phyloP scores from a whole-genome alignment of 2,888 invertebrate species.

The Agonopterix heracliana region DNA sequence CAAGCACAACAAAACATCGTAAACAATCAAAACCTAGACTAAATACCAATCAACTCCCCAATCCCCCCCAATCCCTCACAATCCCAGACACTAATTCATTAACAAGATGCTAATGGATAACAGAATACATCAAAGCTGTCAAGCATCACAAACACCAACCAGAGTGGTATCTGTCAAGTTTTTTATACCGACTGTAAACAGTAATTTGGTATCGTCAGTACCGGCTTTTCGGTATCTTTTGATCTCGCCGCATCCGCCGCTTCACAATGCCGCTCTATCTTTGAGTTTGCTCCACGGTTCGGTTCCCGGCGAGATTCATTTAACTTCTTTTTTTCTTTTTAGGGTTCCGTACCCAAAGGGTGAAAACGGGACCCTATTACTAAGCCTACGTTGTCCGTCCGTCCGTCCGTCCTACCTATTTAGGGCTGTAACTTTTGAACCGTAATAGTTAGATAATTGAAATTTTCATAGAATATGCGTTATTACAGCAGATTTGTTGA shows the following conservation, averaged over 20 bases:
- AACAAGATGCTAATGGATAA: conserved; percentile 14
- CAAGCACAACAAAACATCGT: too few species aligned
- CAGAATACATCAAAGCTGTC: conserved; percentile 17
- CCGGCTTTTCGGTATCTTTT: conserved; percentile 28
- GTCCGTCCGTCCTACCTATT: too few species aligned
- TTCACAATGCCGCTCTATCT: conserved; percentile 50
- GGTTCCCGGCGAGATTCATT: conserved; percentile 8
- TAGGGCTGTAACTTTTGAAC: too few species aligned
- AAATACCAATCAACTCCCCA: too few species aligned
- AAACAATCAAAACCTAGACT: too few species aligned
- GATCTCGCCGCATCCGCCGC: conserved; percentile 66
- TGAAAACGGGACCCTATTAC: too few species aligned
- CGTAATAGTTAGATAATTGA: too few species aligned
- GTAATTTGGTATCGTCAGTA: conserved; percentile 44
- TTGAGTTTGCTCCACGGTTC: conserved; percentile 15
- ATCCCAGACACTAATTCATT: conserved; percentile 8
- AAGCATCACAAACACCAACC: conserved; percentile 22
- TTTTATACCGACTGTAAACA: conserved; percentile 57
- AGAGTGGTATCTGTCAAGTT: conserved; percentile 53
- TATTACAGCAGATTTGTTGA: too few species aligned
- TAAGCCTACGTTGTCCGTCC: too few species aligned
- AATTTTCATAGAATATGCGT: too few species aligned
- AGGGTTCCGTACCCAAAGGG: too few species aligned
- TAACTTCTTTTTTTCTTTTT: conserved; percentile 25
- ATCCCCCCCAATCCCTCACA: too few species aligned